Evolutionary conservation across 2,113 vertebrate species (phyloP), one percentile per base, ranked within the genome.

Genomic region (Scytalopus superciliaris): DNA sequence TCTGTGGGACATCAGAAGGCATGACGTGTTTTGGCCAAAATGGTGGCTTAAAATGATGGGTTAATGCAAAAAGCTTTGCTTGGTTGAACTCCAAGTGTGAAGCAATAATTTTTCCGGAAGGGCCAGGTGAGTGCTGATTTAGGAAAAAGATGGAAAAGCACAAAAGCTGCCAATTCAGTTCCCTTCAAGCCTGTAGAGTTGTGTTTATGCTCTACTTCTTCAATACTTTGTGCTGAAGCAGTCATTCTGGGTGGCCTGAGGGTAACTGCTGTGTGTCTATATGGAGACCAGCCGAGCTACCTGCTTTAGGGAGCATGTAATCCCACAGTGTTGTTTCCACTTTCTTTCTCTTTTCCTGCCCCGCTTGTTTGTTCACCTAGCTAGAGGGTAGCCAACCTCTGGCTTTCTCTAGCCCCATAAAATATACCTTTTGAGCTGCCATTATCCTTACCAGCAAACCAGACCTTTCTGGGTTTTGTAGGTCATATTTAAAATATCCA

Each of bases 321-420:
- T 52, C 39, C 31, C 39, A 47, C 1, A 0, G 2, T 2, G 6
- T 0, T 37, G 30, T n/a, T 81, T 22, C 27, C 45, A 57, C 14
- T 28, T 73, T 56, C 37, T 67, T 67, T 66, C 25, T 76, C 52
- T 72, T 84, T 66, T 84, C 28, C 60, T 87, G 64, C 12, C 30
- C 49, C 33, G 12, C 1, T 0, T 76, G 12, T 28, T 80, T 68
- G 22, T 60, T 75, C 52, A 42, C 18, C 12, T 31, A 17, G 19
- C 25, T 75, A 28, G 70, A 72, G 12, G 22, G 80, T 64, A 52
- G 53, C 16, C 35, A 35, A 14, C 14, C 21, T 64, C 57, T 84
- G 44, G 3, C 22, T 72, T 83, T 80, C 49, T 42, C 33, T 52
- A 73, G 40, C 28, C 14, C 24, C 19, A 22, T 68, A 87, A 63